Evolutionary conservation across 1,140 invertebrate species (phyloP).

Genomic region (Danaus melanippus): DNA sequence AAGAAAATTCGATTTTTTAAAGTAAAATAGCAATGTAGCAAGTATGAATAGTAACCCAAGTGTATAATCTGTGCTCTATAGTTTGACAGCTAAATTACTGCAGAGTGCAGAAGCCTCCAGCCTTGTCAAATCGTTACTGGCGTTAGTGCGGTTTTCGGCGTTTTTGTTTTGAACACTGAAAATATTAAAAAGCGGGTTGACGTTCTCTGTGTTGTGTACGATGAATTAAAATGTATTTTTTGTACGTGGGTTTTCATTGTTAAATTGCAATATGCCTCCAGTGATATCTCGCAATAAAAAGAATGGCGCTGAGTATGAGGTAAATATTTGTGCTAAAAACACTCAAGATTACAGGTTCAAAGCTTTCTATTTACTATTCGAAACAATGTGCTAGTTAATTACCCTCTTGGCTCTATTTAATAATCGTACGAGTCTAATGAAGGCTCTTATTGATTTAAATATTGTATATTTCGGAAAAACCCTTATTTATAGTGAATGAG

Average conservation of each 20-base stretch:
- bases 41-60: neutral
- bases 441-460: no score
- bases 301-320: slow-evolving; percentile 62
- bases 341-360: slow-evolving; percentile 11
- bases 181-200: slow-evolving; percentile 5
- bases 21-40: no score
- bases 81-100: slow-evolving; percentile 7
- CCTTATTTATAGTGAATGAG: no score
- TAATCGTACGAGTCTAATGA: no score
- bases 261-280: slow-evolving; percentile 47
- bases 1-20: no score
- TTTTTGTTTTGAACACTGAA: slow-evolving; percentile 30
- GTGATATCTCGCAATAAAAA: slow-evolving; percentile 62
- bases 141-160: slow-evolving; percentile 28
- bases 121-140: slow-evolving; percentile 23
- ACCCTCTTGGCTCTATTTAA: slow-evolving; percentile 4
- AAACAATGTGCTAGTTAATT: slow-evolving; percentile 3
- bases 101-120: slow-evolving; percentile 1
- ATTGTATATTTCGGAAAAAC: no score
- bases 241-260: neutral
- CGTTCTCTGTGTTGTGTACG: neutral
- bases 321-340: slow-evolving; percentile 37
- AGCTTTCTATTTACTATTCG: slow-evolving; percentile 23
- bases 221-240: neutral
- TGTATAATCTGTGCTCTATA: slow-evolving; percentile 6